These are phyloP conservation scores for Drosophila kanapiae DNA, from an alignment of 1,140 invertebrate species.

Conservation along the genomic window DNA sequence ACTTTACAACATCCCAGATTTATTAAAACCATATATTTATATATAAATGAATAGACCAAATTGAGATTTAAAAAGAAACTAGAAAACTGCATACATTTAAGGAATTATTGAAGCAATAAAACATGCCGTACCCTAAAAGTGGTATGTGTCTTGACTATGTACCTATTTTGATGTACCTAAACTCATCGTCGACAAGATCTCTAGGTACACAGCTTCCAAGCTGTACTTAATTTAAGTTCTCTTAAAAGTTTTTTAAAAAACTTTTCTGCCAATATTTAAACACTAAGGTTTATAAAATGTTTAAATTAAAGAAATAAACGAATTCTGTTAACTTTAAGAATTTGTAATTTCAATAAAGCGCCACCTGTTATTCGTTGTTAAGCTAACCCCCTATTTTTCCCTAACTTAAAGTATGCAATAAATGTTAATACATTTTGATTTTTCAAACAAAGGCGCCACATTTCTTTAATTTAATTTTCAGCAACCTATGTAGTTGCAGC, in stretches of 20 bases:
- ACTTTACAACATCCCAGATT: no score
- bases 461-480: not conserved
- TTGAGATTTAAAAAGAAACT: no score
- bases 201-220: not conserved
- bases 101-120: no score
- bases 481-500: not conserved
- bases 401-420: slow-evolving; percentile 11
- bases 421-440: not conserved
- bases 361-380: not conserved
- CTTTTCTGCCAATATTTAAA: not conserved
- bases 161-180: not conserved
- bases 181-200: not conserved
- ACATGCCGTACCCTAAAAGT: no score
- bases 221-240: no score
- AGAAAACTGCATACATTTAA: not conserved
- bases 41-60: no score
- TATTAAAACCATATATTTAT: no score
- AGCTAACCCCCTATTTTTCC: not conserved
- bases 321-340: no score
- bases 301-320: not conserved
- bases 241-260: no score
- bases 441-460: not conserved
- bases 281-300: not conserved
- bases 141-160: not conserved
- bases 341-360: not conserved